phyloP scores from a whole-genome alignment of 2,888 invertebrate genomes.

The Eupithecia inturbata region DNA sequence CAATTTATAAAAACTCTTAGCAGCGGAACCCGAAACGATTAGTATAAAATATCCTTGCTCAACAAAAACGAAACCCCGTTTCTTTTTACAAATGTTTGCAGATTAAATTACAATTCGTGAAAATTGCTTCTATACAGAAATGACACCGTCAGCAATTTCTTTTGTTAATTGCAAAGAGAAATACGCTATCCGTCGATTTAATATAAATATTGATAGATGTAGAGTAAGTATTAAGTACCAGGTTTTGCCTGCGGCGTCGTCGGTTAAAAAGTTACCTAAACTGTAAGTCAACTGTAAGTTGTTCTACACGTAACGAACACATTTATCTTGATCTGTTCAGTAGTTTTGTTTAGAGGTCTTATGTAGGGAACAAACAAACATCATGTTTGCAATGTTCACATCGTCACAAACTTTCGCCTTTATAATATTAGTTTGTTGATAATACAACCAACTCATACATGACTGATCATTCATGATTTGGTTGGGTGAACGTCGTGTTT shows the following conservation, averaged over 20 bases:
- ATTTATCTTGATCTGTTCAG: not conserved
- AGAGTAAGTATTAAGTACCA: not conserved
- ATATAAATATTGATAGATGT: constrained; percentile 2
- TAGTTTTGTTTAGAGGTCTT: not conserved
- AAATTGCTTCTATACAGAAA: constrained; percentile 67
- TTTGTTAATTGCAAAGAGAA: constrained; percentile 67
- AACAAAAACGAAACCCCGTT: constrained; percentile 23
- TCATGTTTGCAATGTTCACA: not conserved
- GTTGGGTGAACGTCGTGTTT: not conserved
- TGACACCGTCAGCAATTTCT: constrained; percentile 57
- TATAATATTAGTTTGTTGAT: not conserved
- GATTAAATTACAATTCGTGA: constrained; percentile 41
- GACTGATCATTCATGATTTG: not conserved
- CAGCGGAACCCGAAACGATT: constrained; percentile 21
- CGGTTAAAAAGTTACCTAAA: no score
- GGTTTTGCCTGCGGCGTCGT: no score
- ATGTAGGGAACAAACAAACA: not conserved
- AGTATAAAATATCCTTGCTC: constrained; percentile 25
- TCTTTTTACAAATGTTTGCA: constrained; percentile 30
- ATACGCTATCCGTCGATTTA: not conserved
- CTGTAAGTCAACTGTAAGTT: not conserved
- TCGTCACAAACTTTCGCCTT: not conserved
- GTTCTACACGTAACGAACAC: not conserved
- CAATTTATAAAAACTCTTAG: constrained; percentile 15
- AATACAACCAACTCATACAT: not conserved